Evolutionary conservation across 2,888 invertebrate species (phyloP).

Genomic region (Microctonus aethiopoides): DNA sequence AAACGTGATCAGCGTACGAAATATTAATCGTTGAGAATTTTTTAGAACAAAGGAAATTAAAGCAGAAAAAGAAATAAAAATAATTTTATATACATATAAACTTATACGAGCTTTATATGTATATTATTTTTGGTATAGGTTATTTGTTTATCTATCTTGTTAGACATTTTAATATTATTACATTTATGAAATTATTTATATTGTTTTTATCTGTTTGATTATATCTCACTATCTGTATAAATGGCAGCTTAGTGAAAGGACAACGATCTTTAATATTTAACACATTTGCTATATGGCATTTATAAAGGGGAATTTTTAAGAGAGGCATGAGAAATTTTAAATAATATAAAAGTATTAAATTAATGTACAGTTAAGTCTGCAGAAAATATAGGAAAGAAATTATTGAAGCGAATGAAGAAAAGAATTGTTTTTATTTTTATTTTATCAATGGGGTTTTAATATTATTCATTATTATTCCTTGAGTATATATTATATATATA

Average conservation of each 20-base stretch:
- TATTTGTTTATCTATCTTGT: no score
- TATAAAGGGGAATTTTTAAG: constrained; percentile 23
- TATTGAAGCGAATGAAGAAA: no score
- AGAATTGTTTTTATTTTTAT: no score
- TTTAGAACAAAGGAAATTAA: not conserved
- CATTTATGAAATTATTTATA: not conserved
- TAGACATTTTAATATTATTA: no score
- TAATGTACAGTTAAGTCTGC: no score
- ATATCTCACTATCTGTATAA: not conserved
- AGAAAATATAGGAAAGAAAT: no score
- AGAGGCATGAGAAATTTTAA: not conserved
- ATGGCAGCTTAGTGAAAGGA: constrained; percentile 34
- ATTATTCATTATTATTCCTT: not conserved
- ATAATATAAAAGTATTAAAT: not conserved
- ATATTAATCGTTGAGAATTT: not conserved
- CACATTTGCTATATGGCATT: constrained; percentile 29
- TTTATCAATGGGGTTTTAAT: no score
- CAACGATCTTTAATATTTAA: constrained; percentile 27
- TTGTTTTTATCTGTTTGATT: not conserved
- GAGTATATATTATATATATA: no score
- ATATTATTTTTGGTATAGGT: not conserved
- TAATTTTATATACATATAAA: no score
- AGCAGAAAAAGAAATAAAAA: not conserved
- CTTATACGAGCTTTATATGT: no score
- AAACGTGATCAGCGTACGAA: not conserved